Evolutionary conservation across 2,888 invertebrate genomes (phyloP).

Genomic region (Ptychoptera albimana): DNA sequence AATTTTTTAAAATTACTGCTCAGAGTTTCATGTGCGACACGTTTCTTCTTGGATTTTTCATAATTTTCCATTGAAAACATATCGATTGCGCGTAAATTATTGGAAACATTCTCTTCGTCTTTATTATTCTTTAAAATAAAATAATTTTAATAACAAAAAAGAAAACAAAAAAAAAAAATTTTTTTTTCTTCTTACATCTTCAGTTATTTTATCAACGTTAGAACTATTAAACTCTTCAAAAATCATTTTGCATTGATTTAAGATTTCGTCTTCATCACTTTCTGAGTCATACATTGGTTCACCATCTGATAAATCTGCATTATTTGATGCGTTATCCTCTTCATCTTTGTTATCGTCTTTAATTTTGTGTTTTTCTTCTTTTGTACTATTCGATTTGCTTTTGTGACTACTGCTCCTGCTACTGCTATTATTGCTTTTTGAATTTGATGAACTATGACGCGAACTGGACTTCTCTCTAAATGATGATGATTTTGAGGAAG

Average conservation of each 20-base stretch:
- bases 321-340: background rate
- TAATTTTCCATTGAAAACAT: constrained; percentile 11
- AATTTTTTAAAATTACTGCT: constrained; percentile 17
- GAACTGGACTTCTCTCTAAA: background rate
- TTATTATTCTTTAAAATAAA: background rate
- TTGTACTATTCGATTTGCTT: background rate
- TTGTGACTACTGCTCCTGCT: too few species aligned
- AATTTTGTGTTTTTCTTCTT: background rate
- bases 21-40: constrained; percentile 55
- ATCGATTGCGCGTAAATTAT: background rate
- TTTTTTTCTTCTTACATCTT: background rate
- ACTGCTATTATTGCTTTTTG: background rate
- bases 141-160: constrained; percentile 6
- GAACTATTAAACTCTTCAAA: constrained; percentile 60
- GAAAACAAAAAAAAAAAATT: background rate
- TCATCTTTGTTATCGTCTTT: background rate
- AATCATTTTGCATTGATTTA: constrained; percentile 71
- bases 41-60: constrained; percentile 35
- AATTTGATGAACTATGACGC: background rate
- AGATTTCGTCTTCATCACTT: constrained; percentile 48
- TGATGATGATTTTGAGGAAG: constrained; percentile 6
- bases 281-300: background rate
- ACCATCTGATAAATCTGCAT: background rate
- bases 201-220: constrained; percentile 5
- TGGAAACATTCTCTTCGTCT: background rate